phyloP scores from a whole-genome alignment of 2,113 vertebrate species.

The Daboia siamensis region DNA sequence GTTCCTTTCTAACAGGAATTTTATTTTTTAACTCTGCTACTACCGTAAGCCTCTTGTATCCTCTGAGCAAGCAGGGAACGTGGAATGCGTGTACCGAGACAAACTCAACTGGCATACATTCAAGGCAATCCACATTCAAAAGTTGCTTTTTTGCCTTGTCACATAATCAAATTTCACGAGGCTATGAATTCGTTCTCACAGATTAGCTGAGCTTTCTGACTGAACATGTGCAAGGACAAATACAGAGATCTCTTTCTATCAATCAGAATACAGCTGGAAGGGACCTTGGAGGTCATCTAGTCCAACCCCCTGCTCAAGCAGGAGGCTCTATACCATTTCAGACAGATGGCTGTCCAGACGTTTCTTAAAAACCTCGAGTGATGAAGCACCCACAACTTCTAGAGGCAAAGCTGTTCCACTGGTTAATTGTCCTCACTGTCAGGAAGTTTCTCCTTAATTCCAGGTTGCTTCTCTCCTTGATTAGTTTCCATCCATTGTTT shows the following conservation, averaged over 20 bases:
- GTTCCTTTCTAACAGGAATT: not conserved
- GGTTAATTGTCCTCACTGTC: no score
- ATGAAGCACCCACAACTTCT: no score
- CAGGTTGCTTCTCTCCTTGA: no score
- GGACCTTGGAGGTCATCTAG: no score
- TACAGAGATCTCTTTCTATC: not conserved
- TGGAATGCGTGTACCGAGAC: constrained; percentile 48
- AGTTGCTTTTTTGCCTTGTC: constrained; percentile 65
- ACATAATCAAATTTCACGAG: constrained; percentile 77
- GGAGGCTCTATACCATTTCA: no score
- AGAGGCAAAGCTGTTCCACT: no score
- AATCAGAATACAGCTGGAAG: no score
- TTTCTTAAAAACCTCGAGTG: no score
- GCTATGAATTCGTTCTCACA: constrained; percentile 47
- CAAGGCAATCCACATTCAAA: constrained; percentile 66
- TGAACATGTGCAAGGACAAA: constrained; percentile 33
- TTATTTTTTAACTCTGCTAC: constrained; percentile 17
- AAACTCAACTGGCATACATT: constrained; percentile 69
- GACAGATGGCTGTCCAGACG: no score
- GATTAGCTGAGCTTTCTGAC: constrained; percentile 58
- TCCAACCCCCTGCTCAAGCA: no score
- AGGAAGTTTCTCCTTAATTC: no score
- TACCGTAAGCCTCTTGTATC: constrained; percentile 49
- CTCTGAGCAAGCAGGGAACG: not conserved
- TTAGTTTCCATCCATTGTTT: no score